Percentiles rank a stretch among this genome's conserved stretches.
Conservation (phyloP, 2,797 vertebrate species). For the Coregonus ussuriensis region DNA sequence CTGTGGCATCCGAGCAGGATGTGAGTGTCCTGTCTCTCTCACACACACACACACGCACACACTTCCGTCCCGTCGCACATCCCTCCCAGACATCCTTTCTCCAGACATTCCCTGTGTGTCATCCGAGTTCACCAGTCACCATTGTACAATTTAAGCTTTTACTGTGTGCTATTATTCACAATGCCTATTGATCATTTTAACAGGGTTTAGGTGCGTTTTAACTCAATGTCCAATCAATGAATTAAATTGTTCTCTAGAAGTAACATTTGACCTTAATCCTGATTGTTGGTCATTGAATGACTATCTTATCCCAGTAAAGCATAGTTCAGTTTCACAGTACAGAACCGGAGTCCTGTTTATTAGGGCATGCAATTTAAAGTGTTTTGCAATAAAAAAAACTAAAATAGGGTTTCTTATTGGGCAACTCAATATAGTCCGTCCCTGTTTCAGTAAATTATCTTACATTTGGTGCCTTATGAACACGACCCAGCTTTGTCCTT, state of each 20-base stretch:
- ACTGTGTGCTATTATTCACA: too few species aligned
- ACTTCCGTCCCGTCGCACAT: neutral
- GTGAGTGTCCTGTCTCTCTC: conserved; percentile 67
- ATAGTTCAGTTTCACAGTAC: neutral
- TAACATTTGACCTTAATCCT: neutral
- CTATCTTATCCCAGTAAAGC: neutral
- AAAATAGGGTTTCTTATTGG: too few species aligned
- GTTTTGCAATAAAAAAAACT: too few species aligned
- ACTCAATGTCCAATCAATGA: neutral
- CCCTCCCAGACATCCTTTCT: conserved; percentile 24
- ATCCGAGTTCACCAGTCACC: neutral
- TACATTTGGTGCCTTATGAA: neutral
- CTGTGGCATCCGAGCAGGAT: conserved; percentile 78
- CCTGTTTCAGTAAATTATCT: neutral
- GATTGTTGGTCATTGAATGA: neutral
- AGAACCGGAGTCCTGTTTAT: neutral
- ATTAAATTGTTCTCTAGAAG: neutral
- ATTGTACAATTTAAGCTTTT: neutral
- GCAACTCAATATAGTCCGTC: neutral
- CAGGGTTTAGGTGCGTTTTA: neutral
- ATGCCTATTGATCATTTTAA: neutral
- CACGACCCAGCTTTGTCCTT: neutral
- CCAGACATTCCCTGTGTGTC: conserved; percentile 16
- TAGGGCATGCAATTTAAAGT: neutral
- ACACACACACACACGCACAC: neutral